Evolutionary conservation across 2,797 vertebrate species (phyloP), one percentile per base, ranked within the genome.

Genomic region (Spea hammondii): DNA sequence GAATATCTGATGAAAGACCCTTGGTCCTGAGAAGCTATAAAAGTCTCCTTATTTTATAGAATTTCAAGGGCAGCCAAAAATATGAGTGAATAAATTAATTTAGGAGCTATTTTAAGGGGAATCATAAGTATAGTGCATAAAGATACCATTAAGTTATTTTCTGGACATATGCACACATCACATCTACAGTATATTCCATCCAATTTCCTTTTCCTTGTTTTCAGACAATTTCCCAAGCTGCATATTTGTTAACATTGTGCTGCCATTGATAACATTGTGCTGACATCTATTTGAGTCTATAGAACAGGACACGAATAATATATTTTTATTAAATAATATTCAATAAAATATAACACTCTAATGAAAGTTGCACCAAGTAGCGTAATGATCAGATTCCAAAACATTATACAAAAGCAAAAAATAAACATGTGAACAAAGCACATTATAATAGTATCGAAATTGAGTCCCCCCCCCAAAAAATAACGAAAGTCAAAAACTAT

Each of bases 261-360:
- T 44, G 8, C 55, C 51, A 70, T 14, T 70, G 17, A 51, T 54
- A 70, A 70, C 50, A 68, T 49, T 50, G 50, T 70, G 14, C 68
- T 70, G 68, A 70, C 50, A 70, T 70, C 68, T 70, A 70, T 70
- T 70, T 51, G 68, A 70, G 14, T 70, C 6, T 70, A 53, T 32
- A 17, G 68, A 6, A 45, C 68, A 70, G 68, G 32, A 51, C 50
- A 70, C 68, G 55, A 44, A 54, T 67, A 53, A 11, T 11, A 53
- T 53, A 6, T 7, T 6, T 11, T 53, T 6, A 7, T 11, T 53
- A 53, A 53, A 53, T 53, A 45, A 65, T 65, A 32, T 32, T 32
- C 2, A 32, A 32, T 32, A 3, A 32, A 32, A 3, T 32, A 3
- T 32, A 32, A 32, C 32, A 32, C 32, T 32, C 32, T 32, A 17